phyloP scores from a whole-genome alignment of 2,888 invertebrate genomes.

The Osedax fenrisi region DNA sequence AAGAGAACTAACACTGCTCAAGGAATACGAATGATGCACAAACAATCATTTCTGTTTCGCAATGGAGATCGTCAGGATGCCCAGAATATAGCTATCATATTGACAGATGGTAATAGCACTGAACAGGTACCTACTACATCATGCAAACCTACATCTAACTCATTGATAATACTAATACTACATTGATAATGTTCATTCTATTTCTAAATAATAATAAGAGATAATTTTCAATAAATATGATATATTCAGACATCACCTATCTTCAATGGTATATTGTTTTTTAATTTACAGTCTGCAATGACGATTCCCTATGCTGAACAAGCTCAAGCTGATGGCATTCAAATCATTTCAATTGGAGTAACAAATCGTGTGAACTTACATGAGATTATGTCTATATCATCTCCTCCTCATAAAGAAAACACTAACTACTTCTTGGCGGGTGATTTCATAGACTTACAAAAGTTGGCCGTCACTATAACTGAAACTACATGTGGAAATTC shows the following conservation, averaged over 20 bases:
- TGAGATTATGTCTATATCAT: not conserved
- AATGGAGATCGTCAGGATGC: conserved; percentile 1
- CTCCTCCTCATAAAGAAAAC: not conserved
- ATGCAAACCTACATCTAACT: no score
- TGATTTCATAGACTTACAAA: not conserved
- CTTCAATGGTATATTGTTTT: no score
- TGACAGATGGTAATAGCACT: conserved; percentile 1
- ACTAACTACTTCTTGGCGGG: not conserved
- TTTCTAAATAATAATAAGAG: no score
- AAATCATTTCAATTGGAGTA: not conserved
- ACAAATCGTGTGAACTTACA: not conserved
- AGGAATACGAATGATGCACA: conserved; percentile 30
- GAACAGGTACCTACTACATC: not conserved
- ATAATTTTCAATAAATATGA: no score
- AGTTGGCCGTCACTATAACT: not conserved
- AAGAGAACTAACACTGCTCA: conserved; percentile 33
- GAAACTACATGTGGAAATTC: not conserved
- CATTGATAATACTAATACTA: no score
- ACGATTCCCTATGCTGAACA: conserved; percentile 37
- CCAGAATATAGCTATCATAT: conserved; percentile 12
- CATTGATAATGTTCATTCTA: no score
- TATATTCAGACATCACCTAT: no score
- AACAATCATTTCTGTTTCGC: conserved; percentile 30
- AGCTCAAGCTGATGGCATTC: not conserved
- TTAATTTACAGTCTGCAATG: conserved; percentile 26